Conservation (phyloP, 2,888 invertebrate genomes). For the Sarcophaga subvicina region DNA sequence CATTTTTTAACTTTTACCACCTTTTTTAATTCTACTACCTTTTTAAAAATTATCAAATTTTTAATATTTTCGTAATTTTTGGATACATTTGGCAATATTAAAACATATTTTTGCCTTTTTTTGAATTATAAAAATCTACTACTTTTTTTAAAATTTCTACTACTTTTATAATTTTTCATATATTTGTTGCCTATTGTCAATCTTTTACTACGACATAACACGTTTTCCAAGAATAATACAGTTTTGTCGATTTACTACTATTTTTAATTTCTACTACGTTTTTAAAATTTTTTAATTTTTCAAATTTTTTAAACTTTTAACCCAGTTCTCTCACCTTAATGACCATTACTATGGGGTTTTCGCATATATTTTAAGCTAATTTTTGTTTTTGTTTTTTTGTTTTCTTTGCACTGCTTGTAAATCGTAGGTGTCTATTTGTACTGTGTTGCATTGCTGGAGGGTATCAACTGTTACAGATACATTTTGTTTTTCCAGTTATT, state of each 20-base stretch:
- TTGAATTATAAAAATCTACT: no score
- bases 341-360: not conserved
- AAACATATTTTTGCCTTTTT: no score
- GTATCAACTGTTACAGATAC: conserved; percentile 36
- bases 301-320: not conserved
- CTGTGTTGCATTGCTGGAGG: conserved; percentile 62
- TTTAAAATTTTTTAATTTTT: conserved; percentile 1
- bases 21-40: no score
- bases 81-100: rapidly evolving
- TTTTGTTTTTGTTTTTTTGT: not conserved
- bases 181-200: no score
- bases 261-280: not conserved
- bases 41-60: no score
- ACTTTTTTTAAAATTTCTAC: no score
- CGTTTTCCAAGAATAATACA: no score
- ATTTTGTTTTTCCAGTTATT: conserved; percentile 53
- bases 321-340: not conserved
- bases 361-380: not conserved
- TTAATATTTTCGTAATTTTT: no score
- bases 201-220: no score
- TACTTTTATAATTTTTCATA: no score
- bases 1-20: no score
- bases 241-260: no score
- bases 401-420: not conserved
- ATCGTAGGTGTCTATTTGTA: conserved; percentile 47